phyloP scores from a whole-genome alignment of 2,113 vertebrate genomes.

The Hymenochirus boettgeri region DNA sequence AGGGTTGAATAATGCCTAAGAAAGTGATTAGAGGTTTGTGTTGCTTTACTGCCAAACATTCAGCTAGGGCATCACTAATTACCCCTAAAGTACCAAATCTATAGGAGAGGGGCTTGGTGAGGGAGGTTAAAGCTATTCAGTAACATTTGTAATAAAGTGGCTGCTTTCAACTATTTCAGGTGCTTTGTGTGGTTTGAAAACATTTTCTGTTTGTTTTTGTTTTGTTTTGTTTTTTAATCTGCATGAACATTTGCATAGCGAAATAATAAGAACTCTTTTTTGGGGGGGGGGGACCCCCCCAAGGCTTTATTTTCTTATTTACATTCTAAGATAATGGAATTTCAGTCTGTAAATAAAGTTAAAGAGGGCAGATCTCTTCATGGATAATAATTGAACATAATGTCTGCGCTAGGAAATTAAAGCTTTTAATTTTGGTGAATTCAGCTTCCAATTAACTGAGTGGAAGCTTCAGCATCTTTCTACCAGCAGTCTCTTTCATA shows the following conservation, averaged over 20 bases:
- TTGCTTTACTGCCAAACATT: conserved; percentile 39
- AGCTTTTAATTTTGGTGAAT: conserved; percentile 27
- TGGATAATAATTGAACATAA: no score
- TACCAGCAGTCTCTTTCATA: conserved; percentile 29
- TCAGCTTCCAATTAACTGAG: conserved; percentile 19
- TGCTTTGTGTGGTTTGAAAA: conserved; percentile 13
- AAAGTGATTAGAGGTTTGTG: conserved; percentile 32
- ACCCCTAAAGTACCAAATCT: conserved; percentile 36
- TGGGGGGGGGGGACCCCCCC: no score
- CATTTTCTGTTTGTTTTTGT: conserved; percentile 1
- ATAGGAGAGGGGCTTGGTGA: conserved; percentile 28
- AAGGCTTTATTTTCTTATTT: no score
- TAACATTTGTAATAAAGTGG: conserved; percentile 37
- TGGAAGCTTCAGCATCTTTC: conserved; percentile 24
- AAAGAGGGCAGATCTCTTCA: no score
- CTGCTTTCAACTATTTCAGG: background rate
- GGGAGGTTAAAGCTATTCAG: conserved; percentile 37
- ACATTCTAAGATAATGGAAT: no score
- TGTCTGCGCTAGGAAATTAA: background rate
- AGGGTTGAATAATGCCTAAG: conserved; percentile 25
- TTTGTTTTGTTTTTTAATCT: no score
- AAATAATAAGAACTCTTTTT: no score
- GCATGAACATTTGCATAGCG: no score
- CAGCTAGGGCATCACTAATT: conserved; percentile 39
- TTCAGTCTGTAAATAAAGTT: no score